Percentiles rank a stretch among this genome's conserved stretches.
Evolutionary conservation across 2,888 invertebrate genomes (phyloP).

Genomic region (Harpalus rubripes): DNA sequence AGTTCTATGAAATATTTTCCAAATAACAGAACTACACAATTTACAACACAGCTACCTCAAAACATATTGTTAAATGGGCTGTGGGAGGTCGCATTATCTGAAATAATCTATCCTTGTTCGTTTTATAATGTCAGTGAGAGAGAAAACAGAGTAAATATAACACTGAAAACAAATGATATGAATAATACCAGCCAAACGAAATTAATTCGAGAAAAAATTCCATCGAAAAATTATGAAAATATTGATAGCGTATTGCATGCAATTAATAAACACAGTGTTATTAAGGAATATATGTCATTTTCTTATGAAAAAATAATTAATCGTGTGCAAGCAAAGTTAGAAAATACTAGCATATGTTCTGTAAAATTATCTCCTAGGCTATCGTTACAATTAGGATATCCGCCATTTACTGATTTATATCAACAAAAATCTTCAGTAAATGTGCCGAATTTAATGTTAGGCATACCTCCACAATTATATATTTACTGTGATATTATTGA

Average conservation of each 20-base stretch:
- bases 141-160: slow-evolving; percentile 14
- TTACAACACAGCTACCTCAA: slow-evolving; percentile 64
- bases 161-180: neutral
- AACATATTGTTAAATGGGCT: slow-evolving; percentile 1
- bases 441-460: slow-evolving; percentile 34
- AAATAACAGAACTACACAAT: slow-evolving; percentile 70
- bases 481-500: slow-evolving; percentile 46
- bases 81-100: slow-evolving; percentile 35
- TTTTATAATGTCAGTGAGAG: slow-evolving; percentile 17
- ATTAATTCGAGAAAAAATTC: slow-evolving; percentile 16
- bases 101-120: slow-evolving; percentile 25
- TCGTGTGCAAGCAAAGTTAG: slow-evolving; percentile 8
- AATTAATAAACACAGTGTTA: slow-evolving; percentile 9
- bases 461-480: slow-evolving; percentile 48
- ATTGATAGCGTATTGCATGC: slow-evolving; percentile 29
- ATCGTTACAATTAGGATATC: slow-evolving; percentile 18
- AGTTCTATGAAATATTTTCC: slow-evolving; percentile 70
- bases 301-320: neutral
- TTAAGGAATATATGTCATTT: slow-evolving; percentile 11
- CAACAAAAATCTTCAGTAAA: slow-evolving; percentile 33
- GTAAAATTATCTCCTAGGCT: slow-evolving; percentile 28
- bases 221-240: slow-evolving; percentile 34
- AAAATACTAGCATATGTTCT: neutral
- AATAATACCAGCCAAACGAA: neutral
- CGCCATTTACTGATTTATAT: slow-evolving; percentile 11